Conservation (phyloP, 1,140 invertebrate genomes). For the Drosophila ogumai region DNA sequence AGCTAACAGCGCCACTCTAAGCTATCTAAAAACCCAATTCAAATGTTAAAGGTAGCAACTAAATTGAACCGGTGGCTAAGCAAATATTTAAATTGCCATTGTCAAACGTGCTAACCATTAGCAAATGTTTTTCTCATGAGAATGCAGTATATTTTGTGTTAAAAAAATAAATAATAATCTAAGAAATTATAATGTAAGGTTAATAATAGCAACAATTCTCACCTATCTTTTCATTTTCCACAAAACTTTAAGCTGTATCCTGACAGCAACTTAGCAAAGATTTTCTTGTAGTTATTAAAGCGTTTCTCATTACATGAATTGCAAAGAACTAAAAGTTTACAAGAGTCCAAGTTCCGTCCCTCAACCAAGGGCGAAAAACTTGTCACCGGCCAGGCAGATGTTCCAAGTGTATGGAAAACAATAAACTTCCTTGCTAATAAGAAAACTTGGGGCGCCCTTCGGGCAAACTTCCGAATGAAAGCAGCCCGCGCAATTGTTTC, state of each 20-base stretch:
- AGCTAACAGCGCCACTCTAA: background rate
- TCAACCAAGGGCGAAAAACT: constrained; percentile 14
- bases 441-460: constrained; percentile 9
- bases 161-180: background rate
- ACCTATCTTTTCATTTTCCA: no score
- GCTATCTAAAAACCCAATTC: background rate
- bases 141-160: background rate
- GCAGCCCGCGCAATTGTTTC: constrained; percentile 7
- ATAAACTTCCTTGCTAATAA: constrained; percentile 41
- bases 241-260: constrained; percentile 7
- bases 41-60: constrained; percentile 34
- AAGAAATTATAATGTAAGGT: background rate
- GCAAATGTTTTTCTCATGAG: background rate
- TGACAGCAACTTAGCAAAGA: constrained; percentile 33
- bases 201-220: background rate
- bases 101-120: background rate
- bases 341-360: constrained; percentile 20
- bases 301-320: constrained; percentile 27
- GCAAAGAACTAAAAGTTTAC: constrained; percentile 30
- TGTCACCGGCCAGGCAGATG: constrained; percentile 40
- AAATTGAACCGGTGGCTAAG: constrained; percentile 4
- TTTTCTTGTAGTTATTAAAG: constrained; percentile 32
- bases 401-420: constrained; percentile 25
- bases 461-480: constrained; percentile 11
- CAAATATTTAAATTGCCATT: background rate